Evolutionary conservation across 2,797 vertebrate genomes (phyloP).

Genomic region (Mus caroli): DNA sequence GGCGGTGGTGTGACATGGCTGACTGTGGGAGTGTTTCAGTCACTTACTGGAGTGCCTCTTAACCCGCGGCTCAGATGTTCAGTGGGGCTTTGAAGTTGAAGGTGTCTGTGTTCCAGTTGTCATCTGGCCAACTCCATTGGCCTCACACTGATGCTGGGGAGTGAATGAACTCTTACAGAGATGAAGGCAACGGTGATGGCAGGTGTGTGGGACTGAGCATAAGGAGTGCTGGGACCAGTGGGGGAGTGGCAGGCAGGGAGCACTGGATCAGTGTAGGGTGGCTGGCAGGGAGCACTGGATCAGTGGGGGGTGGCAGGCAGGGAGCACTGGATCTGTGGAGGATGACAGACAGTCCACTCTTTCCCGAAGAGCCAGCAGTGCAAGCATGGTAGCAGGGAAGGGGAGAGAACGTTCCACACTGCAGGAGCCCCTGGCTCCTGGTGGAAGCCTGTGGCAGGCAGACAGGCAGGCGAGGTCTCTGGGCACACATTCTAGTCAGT

Average conservation of each 20-base stretch:
- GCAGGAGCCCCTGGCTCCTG: not conserved
- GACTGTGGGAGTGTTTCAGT: not conserved
- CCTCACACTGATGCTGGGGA: not conserved
- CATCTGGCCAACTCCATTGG: not conserved
- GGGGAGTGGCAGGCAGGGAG: too few relatives aligned
- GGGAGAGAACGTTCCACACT: not conserved
- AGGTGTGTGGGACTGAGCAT: not conserved
- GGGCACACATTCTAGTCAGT: constrained; percentile 6
- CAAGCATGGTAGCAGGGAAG: not conserved
- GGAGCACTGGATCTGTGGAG: too few relatives aligned
- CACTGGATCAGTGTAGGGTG: too few relatives aligned
- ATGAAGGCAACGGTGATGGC: not conserved
- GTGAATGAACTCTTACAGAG: not conserved
- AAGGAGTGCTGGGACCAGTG: not conserved
- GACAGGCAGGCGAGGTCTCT: not conserved
- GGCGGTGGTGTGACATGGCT: not conserved
- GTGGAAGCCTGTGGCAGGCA: not conserved
- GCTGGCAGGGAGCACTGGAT: too few relatives aligned
- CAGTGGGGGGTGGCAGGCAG: too few relatives aligned
- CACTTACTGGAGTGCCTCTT: constrained; percentile 57
- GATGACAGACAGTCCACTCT: too few relatives aligned
- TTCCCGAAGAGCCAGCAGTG: not conserved
- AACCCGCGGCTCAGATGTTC: constrained; percentile 29
- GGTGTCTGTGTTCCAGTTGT: constrained; percentile 49
- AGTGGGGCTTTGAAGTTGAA: constrained; percentile 8